phyloP scores from a whole-genome alignment of 2,888 invertebrate genomes.

The Synanthedon formicaeformis region DNA sequence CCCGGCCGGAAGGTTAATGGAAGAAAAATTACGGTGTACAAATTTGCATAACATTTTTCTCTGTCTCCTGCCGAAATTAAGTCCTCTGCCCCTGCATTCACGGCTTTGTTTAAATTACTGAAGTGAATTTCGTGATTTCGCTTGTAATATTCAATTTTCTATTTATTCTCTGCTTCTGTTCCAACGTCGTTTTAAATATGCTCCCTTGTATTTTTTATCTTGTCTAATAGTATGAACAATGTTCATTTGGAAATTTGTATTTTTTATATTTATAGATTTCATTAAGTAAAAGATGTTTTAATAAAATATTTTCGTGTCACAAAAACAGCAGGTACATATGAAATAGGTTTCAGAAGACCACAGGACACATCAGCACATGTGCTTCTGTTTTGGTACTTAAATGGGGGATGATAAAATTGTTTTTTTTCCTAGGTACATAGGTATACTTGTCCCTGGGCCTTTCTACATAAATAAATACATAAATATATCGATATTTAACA shows the following conservation, averaged over 20 bases:
- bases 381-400: no score
- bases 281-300: neutral
- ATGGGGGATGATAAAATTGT: no score
- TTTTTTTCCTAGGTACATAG: no score
- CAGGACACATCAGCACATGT: no score
- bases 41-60: conserved; percentile 68
- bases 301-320: neutral
- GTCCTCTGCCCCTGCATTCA: conserved; percentile 46
- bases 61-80: conserved; percentile 57
- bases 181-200: neutral
- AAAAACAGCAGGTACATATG: neutral
- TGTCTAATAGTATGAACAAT: neutral
- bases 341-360: no score
- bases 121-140: conserved; percentile 50
- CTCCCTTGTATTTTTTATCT: neutral
- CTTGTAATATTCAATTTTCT: conserved; percentile 33
- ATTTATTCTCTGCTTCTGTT: conserved; percentile 8
- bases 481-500: no score
- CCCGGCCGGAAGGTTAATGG: conserved; percentile 58
- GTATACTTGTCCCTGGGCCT: no score
- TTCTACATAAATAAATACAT: no score
- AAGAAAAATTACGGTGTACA: conserved; percentile 67
- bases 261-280: neutral
- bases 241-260: neutral
- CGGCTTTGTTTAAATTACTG: conserved; percentile 61